Evolutionary conservation across 2,113 vertebrate genomes (phyloP).

Genomic region (Anseranas semipalmata): DNA sequence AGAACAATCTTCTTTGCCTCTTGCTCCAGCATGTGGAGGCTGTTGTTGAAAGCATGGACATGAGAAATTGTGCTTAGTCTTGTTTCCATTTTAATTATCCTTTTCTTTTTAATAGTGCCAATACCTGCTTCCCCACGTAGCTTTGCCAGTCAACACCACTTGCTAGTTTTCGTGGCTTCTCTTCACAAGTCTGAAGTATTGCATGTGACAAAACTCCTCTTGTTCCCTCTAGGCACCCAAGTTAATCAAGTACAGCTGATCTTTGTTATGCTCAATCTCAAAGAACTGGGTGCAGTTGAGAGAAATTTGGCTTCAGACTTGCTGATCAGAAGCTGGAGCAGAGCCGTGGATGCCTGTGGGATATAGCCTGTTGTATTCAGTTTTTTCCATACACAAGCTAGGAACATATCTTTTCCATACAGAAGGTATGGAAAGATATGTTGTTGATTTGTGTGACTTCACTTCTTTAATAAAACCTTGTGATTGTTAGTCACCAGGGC

Average conservation of each 20-base stretch:
- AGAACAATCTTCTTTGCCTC: background rate
- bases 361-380: background rate
- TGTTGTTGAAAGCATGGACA: background rate
- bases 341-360: background rate
- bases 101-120: constrained; percentile 30
- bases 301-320: background rate
- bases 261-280: background rate
- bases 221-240: constrained; percentile 5
- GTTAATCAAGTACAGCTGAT: constrained; percentile 11
- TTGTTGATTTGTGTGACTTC: background rate
- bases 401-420: too few species aligned
- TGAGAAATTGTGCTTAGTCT: background rate
- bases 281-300: constrained; percentile 4
- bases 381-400: background rate
- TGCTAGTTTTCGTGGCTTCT: background rate
- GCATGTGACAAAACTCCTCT: constrained; percentile 2
- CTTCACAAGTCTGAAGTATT: constrained; percentile 42
- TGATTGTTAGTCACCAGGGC: background rate
- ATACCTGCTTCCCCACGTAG: background rate
- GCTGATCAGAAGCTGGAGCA: background rate
- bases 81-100: constrained; percentile 26
- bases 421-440: background rate
- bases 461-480: background rate
- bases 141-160: constrained; percentile 30
- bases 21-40: background rate